phyloP scores from a whole-genome alignment of 2,888 invertebrate genomes.

The Phanerotoma sp. region DNA sequence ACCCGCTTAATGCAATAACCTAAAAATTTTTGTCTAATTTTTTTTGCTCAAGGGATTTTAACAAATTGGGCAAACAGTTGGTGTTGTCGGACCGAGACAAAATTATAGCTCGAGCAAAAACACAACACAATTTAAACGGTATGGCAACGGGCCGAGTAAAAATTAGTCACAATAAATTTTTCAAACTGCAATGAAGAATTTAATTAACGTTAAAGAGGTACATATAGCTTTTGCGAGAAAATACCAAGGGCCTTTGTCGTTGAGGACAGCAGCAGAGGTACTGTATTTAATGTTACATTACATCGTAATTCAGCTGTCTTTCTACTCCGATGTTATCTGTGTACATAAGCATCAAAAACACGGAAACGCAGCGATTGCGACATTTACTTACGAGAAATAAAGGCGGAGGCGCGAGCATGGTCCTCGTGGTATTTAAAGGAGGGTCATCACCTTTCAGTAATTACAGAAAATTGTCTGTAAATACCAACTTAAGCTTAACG shows the following conservation, averaged over 20 bases:
- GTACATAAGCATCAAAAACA: conserved; percentile 15
- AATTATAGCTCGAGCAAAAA: no score
- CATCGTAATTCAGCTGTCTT: conserved; percentile 8
- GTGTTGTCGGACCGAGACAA: no score
- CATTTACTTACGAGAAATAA: neutral
- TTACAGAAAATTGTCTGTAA: conserved; percentile 3
- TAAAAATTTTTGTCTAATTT: neutral
- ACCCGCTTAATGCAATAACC: neutral
- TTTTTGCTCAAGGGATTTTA: no score
- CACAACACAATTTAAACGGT: no score
- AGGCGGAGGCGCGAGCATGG: conserved; percentile 6
- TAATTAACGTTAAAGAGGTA: neutral
- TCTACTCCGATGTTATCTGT: neutral
- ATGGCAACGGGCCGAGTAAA: no score
- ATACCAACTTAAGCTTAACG: neutral
- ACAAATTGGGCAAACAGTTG: no score
- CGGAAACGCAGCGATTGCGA: conserved; percentile 14
- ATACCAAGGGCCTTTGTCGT: conserved; percentile 8
- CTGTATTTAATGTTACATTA: conserved; percentile 14
- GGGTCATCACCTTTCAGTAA: conserved; percentile 12
- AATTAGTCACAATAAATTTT: no score
- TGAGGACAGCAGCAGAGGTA: conserved; percentile 1
- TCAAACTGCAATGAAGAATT: neutral
- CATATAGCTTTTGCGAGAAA: neutral
- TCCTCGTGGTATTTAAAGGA: conserved; percentile 12